Evolutionary conservation across 2,888 invertebrate species (phyloP), one percentile per base, ranked within the genome.

Genomic region (Drosophila mayaguana): DNA sequence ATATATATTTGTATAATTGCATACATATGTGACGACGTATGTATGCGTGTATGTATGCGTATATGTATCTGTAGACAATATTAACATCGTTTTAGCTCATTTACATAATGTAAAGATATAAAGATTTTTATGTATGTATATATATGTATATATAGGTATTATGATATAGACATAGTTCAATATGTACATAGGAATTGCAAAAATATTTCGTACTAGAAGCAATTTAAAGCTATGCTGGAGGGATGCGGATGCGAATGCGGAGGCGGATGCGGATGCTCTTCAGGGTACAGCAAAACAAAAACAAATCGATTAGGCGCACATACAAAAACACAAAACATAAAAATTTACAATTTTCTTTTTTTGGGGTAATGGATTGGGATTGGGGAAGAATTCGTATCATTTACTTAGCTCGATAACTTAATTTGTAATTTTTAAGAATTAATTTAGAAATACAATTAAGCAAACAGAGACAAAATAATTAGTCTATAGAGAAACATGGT

Each of bases 361-460:
- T 40, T n/a, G 6, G 3, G 9, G 9, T 16, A 18, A 9, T 3
- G 42, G 18, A 7, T 42, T 18, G 42, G 42, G 18, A 1, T 25
- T 22, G 2, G 3, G 53, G 38, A n/a, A 2, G 8, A 38, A 12
- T 38, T 11, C 25, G 32, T 36, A 40, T 25, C 12, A 5, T 14
- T 38, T 14, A 9, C 18, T 18, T 18, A 62, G 48, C 42, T 53
- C 28, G n/a, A 63, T 65, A 69, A 64, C 83, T 82, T 88, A 85
- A 90, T 68, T 78, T 62, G 83, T 90, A 65, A 60, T 85, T 88
- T 90, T 86, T 85, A 88, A 90, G 89, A 86, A 80, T 88, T 79
- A 89, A 81, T 89, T 88, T 89, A 85, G 82, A 85, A 89, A 89
- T 85, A 90, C 88, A 85, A 90, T 90, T 83, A 88, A 85, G 88